Evolutionary conservation across 2,888 invertebrate genomes (phyloP).

Genomic region (Diadegma fenestrale): DNA sequence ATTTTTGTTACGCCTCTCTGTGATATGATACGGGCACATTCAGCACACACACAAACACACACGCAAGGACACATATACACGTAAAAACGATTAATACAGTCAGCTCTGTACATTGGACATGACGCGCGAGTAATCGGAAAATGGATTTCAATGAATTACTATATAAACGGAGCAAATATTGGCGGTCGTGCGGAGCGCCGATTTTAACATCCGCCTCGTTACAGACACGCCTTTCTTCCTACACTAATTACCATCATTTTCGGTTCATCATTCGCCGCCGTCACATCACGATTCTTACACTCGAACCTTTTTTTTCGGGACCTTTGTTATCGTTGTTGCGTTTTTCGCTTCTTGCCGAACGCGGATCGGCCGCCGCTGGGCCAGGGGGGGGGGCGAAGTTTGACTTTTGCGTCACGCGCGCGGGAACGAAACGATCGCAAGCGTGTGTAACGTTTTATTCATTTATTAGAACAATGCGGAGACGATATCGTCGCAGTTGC

Average conservation of each 20-base stretch:
- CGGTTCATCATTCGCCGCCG: slow-evolving; percentile 13
- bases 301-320: neutral
- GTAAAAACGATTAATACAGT: slow-evolving; percentile 69
- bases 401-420: neutral
- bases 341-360: neutral
- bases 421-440: neutral
- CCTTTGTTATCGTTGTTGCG: neutral
- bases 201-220: slow-evolving; percentile 58
- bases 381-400: neutral
- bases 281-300: slow-evolving; percentile 12
- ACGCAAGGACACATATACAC: no score
- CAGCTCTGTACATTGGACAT: slow-evolving; percentile 78
- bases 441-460: neutral
- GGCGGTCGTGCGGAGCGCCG: slow-evolving; percentile 30
- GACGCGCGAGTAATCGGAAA: slow-evolving; percentile 53
- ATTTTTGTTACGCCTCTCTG: slow-evolving; percentile 84
- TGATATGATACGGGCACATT: slow-evolving; percentile 84
- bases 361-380: neutral
- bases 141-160: slow-evolving; percentile 29
- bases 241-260: slow-evolving; percentile 42
- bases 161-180: slow-evolving; percentile 16
- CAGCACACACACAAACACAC: slow-evolving; percentile 33
- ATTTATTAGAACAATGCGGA: neutral
- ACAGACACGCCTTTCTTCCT: slow-evolving; percentile 54
- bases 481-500: neutral